phyloP scores from a whole-genome alignment of 1,140 invertebrate genomes.

The Acromyrmex heyeri region DNA sequence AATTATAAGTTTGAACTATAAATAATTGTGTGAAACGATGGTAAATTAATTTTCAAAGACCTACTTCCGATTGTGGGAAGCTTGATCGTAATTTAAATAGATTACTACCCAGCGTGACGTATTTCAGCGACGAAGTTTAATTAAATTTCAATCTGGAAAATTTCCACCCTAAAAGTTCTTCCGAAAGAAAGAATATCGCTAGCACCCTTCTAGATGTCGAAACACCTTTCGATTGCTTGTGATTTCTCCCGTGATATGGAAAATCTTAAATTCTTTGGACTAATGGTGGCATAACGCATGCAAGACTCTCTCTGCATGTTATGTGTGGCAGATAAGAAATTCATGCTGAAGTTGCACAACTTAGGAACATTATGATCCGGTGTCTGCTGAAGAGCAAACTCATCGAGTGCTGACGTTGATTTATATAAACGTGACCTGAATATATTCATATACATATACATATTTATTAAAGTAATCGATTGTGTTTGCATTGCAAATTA shows the following conservation, averaged over 20 bases:
- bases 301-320: neutral
- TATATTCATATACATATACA: neutral
- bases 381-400: neutral
- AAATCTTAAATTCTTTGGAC: conserved; percentile 55
- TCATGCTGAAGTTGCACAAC: neutral
- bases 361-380: conserved; percentile 68
- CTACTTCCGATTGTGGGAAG: neutral
- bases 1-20: neutral
- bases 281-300: conserved; percentile 64
- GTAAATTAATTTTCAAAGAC: neutral
- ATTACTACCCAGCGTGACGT: neutral
- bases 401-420: neutral
- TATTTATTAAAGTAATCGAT: neutral
- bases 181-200: neutral
- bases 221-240: neutral
- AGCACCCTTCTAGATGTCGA: neutral
- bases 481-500: neutral
- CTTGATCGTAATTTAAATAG: neutral
- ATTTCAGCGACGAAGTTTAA: neutral
- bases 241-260: conserved; percentile 14
- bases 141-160: conserved; percentile 2
- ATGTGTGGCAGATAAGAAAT: conserved; percentile 38
- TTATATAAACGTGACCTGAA: neutral
- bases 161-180: neutral
- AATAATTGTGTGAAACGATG: neutral